Base-by-base conservation (phyloP, 1,140 invertebrate species). In the Rhagoletis pomonella region DNA sequence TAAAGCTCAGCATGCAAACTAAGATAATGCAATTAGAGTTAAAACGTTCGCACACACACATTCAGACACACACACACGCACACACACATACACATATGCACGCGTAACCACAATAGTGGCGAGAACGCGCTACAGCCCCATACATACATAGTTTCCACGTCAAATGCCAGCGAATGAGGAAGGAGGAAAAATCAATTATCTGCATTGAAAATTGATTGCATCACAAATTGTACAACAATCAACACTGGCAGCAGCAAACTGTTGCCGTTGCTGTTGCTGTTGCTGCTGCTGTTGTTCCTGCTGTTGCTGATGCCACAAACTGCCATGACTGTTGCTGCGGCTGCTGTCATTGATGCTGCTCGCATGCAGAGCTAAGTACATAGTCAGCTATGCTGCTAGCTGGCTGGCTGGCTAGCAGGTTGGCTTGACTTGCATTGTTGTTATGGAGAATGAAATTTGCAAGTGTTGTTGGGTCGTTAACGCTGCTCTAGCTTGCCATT, bases 181-280 rank as follows among this genome's bases (percentile, higher is more conserved):
- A 50, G 44, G 44, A 4, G 73, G 14, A 19, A 55, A 81, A 81
- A 81, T 81, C 73, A 81, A 81, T 81, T 81, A 81, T 81, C 73
- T 81, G 44, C 44, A 81, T 81, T 81, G 73, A 81, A 77, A 77
- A 81, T 81, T 81, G 73, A 81, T 81, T 81, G 73, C 73, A 50
- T 19, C 73, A 81, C 73, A 81, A 81, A 81, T 55, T 81, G 73
- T 55, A 81, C 47, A 81, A 81, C 73, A 81, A 81, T 55, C 73
- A 81, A 81, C 47, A 81, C 17, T 55, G 73, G 55, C 73, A 81
- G 73, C 47, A 50, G 29, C 29, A 19, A 19, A 19, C 29, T 67
- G 29, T 67, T 67, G 19, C 60, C 0, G 19, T 39, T 67, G 64
- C 19, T 29, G n/a, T 10, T 29, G 19, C 64, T 29, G 19, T 39